Percentiles rank a stretch among this genome's conserved stretches.
Evolutionary conservation across 2,888 invertebrate genomes (phyloP).

Genomic region (Amphipyra tragopoginis): DNA sequence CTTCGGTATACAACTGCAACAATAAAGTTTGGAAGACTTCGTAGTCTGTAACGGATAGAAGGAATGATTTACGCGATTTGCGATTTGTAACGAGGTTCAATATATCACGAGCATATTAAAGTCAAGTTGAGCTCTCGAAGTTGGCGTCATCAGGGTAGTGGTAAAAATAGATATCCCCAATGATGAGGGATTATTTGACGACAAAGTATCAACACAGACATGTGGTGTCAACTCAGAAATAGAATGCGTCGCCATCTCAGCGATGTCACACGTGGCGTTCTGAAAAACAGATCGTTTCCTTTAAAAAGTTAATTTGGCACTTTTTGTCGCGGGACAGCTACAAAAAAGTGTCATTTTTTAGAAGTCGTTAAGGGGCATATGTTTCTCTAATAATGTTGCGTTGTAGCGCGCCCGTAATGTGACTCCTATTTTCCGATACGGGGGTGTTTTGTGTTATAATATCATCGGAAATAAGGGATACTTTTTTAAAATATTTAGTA

Average conservation of each 20-base stretch:
- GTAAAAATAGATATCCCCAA: slow-evolving; percentile 83
- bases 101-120: slow-evolving; percentile 83
- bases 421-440: slow-evolving; percentile 82
- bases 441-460: slow-evolving; percentile 59
- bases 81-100: slow-evolving; percentile 72
- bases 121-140: slow-evolving; percentile 79
- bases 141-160: slow-evolving; percentile 76
- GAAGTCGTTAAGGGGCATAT: slow-evolving; percentile 82
- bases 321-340: slow-evolving; percentile 79
- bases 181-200: slow-evolving; percentile 86
- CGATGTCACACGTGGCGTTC: slow-evolving; percentile 86
- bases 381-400: slow-evolving; percentile 81
- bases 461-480: slow-evolving; percentile 50
- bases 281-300: slow-evolving; percentile 89
- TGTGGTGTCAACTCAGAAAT: slow-evolving; percentile 82
- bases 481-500: slow-evolving; percentile 34
- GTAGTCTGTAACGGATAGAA: slow-evolving; percentile 46
- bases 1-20: slow-evolving; percentile 58
- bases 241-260: slow-evolving; percentile 76
- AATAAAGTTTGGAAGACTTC: slow-evolving; percentile 59
- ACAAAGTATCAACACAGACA: slow-evolving; percentile 86
- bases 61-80: slow-evolving; percentile 75
- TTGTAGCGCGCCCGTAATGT: slow-evolving; percentile 82
- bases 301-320: slow-evolving; percentile 89
- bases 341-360: slow-evolving; percentile 85